These are phyloP conservation scores for Sebastes baramenuke DNA, from an alignment of 2,797 vertebrate species.

Conservation along the genomic window DNA sequence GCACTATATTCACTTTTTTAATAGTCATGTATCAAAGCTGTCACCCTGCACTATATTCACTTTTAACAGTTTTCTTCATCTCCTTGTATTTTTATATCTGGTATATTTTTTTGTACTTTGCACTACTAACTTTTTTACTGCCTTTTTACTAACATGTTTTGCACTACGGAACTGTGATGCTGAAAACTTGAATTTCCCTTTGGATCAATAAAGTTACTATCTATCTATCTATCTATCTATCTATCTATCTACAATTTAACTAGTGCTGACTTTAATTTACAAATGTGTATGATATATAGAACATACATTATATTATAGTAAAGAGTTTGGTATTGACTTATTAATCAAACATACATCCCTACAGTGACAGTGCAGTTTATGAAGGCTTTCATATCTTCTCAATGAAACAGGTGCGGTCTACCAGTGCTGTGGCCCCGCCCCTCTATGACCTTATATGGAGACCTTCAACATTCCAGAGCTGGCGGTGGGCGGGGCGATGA, in stretches of 20 bases:
- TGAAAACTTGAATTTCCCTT: too few species aligned
- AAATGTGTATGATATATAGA: background rate
- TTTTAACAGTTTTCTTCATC: too few species aligned
- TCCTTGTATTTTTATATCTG: too few species aligned
- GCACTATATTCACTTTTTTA: too few species aligned
- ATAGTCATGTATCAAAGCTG: too few species aligned
- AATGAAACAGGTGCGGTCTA: slow-evolving; percentile 67
- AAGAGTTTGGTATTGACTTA: background rate
- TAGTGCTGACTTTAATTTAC: background rate
- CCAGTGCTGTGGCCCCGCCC: slow-evolving; percentile 35
- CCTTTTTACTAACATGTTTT: too few species aligned
- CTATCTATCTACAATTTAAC: background rate
- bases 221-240: too few species aligned
- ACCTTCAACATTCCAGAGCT: slow-evolving; percentile 69
- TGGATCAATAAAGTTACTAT: too few species aligned
- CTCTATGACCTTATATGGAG: slow-evolving; percentile 53
- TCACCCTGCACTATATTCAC: accelerated
- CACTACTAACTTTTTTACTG: too few species aligned
- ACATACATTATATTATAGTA: background rate
- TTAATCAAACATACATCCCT: background rate
- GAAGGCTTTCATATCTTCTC: background rate
- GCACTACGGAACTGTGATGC: too few species aligned
- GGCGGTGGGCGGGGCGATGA: slow-evolving; percentile 73
- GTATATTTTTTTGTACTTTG: too few species aligned
- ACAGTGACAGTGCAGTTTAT: background rate